A percentile compares a stretch with the other conserved stretches of the same genome.
Conservation (phyloP, 2,888 invertebrate species). For the Tipula vernalis region DNA sequence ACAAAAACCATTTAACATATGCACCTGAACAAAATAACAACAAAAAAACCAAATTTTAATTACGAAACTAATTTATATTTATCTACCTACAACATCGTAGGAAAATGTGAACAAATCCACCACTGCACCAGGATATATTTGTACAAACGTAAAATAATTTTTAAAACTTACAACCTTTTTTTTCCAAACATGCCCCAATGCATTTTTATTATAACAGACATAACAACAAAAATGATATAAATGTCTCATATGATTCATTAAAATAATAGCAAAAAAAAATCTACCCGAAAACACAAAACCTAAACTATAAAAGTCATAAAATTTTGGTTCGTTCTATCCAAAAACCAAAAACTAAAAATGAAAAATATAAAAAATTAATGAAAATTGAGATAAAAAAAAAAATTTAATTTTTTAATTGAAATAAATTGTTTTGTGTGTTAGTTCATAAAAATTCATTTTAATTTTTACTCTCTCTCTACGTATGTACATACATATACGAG, state of each 20-base stretch:
- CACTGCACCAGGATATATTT: not conserved
- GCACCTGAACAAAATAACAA: not conserved
- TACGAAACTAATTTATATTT: not conserved
- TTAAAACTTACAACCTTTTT: not conserved
- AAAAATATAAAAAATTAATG: not conserved
- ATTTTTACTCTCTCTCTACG: not conserved
- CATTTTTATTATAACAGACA: not conserved
- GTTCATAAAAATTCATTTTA: not conserved
- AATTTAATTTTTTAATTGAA: not conserved
- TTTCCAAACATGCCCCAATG: not conserved
- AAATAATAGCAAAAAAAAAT: not conserved
- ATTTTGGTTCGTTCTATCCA: not conserved
- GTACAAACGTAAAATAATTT: not conserved
- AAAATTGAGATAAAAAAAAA: not conserved
- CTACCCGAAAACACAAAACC: not conserved
- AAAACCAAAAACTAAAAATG: not conserved
- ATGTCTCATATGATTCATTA: not conserved
- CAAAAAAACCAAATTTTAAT: not conserved
- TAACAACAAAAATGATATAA: not conserved
- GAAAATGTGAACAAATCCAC: not conserved
- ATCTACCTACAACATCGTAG: not conserved
- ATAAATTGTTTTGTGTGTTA: not conserved
- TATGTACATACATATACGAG: not conserved
- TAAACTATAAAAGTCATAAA: not conserved
- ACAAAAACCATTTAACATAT: not conserved